A percentile compares a stretch with the other conserved stretches of the same genome.
Evolutionary conservation across 2,113 vertebrate genomes (phyloP).

Genomic region (Dipodomys spectabilis): DNA sequence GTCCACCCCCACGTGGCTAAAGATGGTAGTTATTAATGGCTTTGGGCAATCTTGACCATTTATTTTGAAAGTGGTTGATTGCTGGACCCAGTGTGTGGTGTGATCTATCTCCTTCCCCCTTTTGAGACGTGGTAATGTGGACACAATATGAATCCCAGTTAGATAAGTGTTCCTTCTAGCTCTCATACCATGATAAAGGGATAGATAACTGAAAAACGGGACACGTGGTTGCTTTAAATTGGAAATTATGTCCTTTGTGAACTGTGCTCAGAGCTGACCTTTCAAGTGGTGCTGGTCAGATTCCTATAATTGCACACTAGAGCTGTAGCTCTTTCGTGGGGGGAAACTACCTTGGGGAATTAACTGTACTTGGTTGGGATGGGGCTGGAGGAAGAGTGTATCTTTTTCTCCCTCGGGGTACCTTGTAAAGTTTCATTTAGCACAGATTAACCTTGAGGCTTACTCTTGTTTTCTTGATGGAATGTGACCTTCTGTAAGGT

Average conservation of each 20-base stretch:
- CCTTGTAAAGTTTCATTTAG: conserved; percentile 49
- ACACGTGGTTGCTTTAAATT: neutral
- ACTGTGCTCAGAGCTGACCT: neutral
- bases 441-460: conserved; percentile 23
- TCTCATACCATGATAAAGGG: conserved; percentile 10
- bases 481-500: conserved; percentile 30
- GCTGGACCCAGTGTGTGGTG: neutral
- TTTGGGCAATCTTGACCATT: too few relatives aligned
- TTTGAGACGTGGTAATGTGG: conserved; percentile 20
- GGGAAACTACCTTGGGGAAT: conserved; percentile 44
- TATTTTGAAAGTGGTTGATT: too few relatives aligned
- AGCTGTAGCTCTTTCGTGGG: neutral
- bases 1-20: neutral
- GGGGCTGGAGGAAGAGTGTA: conserved; percentile 21
- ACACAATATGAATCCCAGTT: conserved; percentile 32
- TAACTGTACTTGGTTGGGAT: neutral
- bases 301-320: neutral
- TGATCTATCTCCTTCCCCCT: neutral
- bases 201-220: conserved; percentile 6
- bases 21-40: neutral
- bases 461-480: conserved; percentile 33
- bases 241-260: neutral
- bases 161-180: neutral
- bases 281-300: neutral
- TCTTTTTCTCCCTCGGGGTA: conserved; percentile 28